Percentiles rank a stretch among this genome's conserved stretches.
Evolutionary conservation across 1,140 invertebrate genomes (phyloP).

Genomic region (Gryllus bimaculatus): DNA sequence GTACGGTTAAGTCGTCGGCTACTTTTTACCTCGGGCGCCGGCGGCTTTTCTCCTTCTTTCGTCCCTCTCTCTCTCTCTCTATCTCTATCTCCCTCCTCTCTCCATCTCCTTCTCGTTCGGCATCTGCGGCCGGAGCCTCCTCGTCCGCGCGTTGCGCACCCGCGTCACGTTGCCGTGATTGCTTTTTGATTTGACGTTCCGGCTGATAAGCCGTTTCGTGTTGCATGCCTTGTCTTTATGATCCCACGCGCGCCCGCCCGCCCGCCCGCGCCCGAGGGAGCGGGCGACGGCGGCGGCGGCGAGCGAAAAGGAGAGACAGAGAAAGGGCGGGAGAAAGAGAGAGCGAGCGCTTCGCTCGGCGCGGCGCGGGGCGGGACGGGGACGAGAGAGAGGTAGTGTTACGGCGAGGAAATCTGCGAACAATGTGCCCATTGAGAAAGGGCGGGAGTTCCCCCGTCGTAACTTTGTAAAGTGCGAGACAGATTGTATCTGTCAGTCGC

Average conservation of each 20-base stretch:
- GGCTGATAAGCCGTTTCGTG: conserved; percentile 2
- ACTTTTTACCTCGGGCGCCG: not conserved
- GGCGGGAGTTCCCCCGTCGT: not conserved
- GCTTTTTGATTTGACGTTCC: not conserved
- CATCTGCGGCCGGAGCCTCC: too few species aligned
- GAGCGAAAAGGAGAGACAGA: too few species aligned
- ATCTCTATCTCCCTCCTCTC: not conserved
- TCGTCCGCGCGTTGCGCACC: not conserved
- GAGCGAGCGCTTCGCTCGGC: too few species aligned
- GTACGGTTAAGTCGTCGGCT: not conserved
- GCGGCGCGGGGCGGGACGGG: too few species aligned
- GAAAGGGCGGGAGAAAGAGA: not conserved
- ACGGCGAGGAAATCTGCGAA: conserved; percentile 2
- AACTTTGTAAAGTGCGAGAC: conserved; percentile 1
- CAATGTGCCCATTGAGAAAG: conserved; percentile 3
- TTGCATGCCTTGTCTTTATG: conserved; percentile 4
- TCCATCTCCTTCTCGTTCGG: not conserved
- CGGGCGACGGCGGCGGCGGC: too few species aligned
- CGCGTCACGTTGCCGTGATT: not conserved
- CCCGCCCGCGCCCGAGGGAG: too few species aligned
- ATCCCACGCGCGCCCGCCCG: not conserved
- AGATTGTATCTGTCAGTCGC: not conserved
- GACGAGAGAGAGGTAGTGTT: not conserved
- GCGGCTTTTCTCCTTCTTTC: not conserved
- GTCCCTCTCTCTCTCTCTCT: not conserved